Evolutionary conservation across 2,888 invertebrate species (phyloP).

Genomic region (Cetonia aurata): DNA sequence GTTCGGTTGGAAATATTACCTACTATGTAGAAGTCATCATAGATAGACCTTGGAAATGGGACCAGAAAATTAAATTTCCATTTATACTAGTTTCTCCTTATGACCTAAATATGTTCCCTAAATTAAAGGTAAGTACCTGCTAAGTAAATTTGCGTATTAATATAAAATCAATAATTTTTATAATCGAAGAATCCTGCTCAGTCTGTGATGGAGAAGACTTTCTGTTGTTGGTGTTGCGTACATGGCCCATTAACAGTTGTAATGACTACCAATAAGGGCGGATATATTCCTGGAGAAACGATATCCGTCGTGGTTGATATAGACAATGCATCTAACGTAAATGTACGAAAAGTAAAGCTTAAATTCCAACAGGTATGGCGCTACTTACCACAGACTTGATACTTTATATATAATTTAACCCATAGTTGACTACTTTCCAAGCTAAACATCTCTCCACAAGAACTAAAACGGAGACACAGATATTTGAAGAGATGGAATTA

Average conservation of each 20-base stretch:
- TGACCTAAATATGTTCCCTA: conserved; percentile 8
- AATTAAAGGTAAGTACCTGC: not conserved
- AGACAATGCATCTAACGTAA: not conserved
- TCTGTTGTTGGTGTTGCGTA: conserved; percentile 2
- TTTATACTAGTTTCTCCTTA: not conserved
- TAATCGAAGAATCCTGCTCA: not conserved
- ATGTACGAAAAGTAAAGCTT: not conserved
- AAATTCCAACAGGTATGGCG: conserved; percentile 1
- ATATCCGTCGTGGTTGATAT: not conserved
- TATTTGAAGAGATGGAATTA: too few species aligned
- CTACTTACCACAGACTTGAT: too few species aligned
- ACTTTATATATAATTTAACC: too few species aligned
- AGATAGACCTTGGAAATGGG: conserved; percentile 3
- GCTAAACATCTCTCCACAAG: too few species aligned
- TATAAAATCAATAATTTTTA: not conserved
- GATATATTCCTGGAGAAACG: not conserved
- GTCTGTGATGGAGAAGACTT: not conserved
- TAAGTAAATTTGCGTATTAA: not conserved
- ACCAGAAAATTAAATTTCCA: not conserved
- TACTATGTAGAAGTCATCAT: not conserved
- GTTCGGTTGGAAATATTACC: not conserved
- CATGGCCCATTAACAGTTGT: not conserved
- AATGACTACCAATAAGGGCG: not conserved
- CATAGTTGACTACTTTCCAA: too few species aligned
- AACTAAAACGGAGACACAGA: too few species aligned